Conservation (phyloP, 2,113 vertebrate genomes). For the Psilopsiagon aurifrons region DNA sequence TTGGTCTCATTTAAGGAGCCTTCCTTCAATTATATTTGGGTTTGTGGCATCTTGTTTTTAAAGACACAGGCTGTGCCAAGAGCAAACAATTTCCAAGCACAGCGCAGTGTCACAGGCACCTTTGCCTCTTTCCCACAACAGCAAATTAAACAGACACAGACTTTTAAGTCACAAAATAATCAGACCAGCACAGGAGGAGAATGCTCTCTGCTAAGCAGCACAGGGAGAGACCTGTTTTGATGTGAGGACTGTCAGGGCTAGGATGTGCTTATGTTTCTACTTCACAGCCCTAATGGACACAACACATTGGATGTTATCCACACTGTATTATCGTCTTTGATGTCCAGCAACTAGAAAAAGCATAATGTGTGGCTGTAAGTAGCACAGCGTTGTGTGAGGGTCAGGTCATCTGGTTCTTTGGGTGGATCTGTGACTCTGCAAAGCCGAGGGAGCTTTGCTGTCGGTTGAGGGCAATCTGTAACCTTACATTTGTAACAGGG, state of each 20-base stretch:
- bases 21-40: not conserved
- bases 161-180: not conserved
- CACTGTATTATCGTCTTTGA: accelerated
- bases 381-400: not conserved
- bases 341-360: not conserved
- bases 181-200: not conserved
- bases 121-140: not conserved
- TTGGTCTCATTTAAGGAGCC: not conserved
- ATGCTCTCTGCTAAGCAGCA: not conserved
- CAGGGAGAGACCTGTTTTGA: not conserved
- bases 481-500: not conserved
- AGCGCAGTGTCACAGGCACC: not conserved
- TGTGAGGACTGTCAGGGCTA: not conserved
- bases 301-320: not conserved
- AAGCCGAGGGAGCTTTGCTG: not conserved
- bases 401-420: not conserved
- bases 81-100: not conserved
- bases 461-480: not conserved
- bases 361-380: not conserved
- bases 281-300: not conserved
- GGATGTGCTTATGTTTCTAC: not conserved
- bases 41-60: slow-evolving; percentile 7
- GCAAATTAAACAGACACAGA: not conserved
- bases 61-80: not conserved
- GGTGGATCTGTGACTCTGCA: not conserved